A percentile compares a stretch with the other conserved stretches of the same genome.
Evolutionary conservation across 2,797 vertebrate genomes (phyloP).

Genomic region (Anguilla marmorata): DNA sequence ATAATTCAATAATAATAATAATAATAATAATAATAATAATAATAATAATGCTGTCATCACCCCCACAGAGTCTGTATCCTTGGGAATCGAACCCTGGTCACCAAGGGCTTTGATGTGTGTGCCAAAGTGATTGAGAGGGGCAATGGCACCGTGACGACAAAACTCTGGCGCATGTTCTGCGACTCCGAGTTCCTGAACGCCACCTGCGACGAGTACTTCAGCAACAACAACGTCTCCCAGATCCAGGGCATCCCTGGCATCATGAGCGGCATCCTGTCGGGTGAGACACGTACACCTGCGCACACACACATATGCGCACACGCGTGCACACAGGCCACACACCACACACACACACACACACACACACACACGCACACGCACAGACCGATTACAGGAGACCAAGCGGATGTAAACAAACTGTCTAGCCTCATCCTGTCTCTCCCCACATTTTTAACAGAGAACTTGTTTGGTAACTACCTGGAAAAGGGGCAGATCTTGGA

Average conservation of each 20-base stretch:
- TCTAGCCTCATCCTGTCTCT: not conserved
- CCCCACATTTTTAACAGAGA: constrained; percentile 71
- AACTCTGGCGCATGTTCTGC: constrained; percentile 93
- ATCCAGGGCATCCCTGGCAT: constrained; percentile 93
- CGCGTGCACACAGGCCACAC: too few species aligned
- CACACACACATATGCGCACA: not conserved
- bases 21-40: not conserved
- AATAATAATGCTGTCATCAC: constrained; percentile 7
- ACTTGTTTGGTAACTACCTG: constrained; percentile 89
- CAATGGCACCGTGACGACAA: constrained; percentile 89
- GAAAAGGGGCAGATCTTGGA: constrained; percentile 86
- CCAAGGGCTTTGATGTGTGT: constrained; percentile 86
- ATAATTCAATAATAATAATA: too few species aligned
- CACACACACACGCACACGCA: not conserved
- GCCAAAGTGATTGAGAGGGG: constrained; percentile 87
- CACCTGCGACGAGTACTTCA: constrained; percentile 92
- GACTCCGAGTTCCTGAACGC: constrained; percentile 90
- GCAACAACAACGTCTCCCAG: constrained; percentile 86
- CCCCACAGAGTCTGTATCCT: constrained; percentile 86
- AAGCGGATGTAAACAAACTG: not conserved
- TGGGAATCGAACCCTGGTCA: constrained; percentile 89
- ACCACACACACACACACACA: not conserved
- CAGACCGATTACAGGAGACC: not conserved
- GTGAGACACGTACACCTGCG: constrained; percentile 58
- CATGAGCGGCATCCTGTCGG: constrained; percentile 90